Evolutionary conservation across 2,797 vertebrate species (phyloP).

Genomic region (Gastrophryne carolinensis): DNA sequence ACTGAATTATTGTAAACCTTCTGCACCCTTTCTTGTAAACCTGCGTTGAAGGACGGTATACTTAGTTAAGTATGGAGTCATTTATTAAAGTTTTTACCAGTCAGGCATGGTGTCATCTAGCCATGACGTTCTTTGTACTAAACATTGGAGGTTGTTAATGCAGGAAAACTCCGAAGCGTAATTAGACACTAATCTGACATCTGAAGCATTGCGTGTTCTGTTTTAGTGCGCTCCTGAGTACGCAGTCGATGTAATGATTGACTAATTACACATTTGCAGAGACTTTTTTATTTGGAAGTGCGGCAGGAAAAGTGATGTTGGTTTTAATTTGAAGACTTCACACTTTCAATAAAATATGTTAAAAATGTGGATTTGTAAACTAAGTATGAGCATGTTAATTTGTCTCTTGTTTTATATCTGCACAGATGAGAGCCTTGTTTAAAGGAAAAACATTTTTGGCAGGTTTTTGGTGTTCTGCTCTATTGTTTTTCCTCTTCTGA

Average conservation of each 20-base stretch:
- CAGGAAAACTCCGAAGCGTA: background rate
- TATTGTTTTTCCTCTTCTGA: too few relatives aligned
- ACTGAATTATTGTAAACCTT: too few relatives aligned
- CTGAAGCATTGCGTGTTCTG: background rate
- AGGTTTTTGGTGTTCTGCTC: too few relatives aligned
- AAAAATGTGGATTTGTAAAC: background rate
- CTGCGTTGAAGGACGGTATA: too few relatives aligned
- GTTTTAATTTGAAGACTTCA: constrained; percentile 29
- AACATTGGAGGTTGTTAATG: background rate
- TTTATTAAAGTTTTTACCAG: too few relatives aligned
- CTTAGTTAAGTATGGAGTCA: too few relatives aligned
- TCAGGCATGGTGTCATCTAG: too few relatives aligned
- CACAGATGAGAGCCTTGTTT: too few relatives aligned
- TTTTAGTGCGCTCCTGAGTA: background rate
- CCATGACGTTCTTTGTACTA: background rate
- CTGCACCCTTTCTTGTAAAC: too few relatives aligned
- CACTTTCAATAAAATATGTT: constrained; percentile 15
- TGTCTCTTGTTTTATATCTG: background rate
- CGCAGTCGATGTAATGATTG: constrained; percentile 20
- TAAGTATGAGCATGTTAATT: constrained; percentile 9
- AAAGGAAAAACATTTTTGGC: too few relatives aligned
- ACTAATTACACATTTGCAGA: constrained; percentile 8
- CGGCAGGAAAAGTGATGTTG: background rate
- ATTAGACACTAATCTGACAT: background rate
- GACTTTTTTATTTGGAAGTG: background rate